phyloP scores from a whole-genome alignment of 2,113 vertebrate species.

The Machaerirhynchus nigripectus region DNA sequence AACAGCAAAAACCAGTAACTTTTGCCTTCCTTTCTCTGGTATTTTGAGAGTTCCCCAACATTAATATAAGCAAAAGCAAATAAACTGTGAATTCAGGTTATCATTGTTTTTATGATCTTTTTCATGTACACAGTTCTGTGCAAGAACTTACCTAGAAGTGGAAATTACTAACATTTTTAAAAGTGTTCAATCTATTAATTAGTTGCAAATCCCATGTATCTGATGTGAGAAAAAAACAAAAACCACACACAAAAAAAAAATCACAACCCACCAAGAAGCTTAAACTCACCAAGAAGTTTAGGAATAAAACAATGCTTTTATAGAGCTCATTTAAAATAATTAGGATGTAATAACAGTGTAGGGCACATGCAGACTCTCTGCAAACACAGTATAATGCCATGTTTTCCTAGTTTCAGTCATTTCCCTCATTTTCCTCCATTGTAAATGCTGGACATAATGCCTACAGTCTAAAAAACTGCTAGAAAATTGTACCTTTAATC shows the following conservation, averaged over 20 bases:
- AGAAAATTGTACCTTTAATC: conserved; percentile 52
- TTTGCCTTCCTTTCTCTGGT: not conserved
- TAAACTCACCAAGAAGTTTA: conserved; percentile 8
- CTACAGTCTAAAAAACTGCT: not conserved
- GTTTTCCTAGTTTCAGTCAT: conserved; percentile 44
- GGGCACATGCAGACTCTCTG: conserved; percentile 32
- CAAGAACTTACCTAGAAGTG: not conserved
- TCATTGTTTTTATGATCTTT: not conserved
- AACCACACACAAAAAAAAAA: not conserved
- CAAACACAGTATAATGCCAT: conserved; percentile 61
- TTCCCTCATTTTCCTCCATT: conserved; percentile 48
- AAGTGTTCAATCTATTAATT: not conserved
- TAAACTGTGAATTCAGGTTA: not conserved
- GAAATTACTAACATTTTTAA: not conserved
- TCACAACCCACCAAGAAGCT: not conserved
- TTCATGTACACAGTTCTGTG: not conserved
- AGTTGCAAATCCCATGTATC: not conserved
- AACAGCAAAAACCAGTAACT: not conserved
- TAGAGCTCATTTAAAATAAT: conserved; percentile 63
- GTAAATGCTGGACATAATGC: conserved; percentile 3
- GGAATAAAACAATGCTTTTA: conserved; percentile 64
- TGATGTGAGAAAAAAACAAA: conserved; percentile 18
- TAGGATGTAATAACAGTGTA: conserved; percentile 54
- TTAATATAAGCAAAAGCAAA: not conserved
- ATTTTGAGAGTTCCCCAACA: not conserved